A percentile compares a stretch with the other conserved stretches of the same genome.
These are phyloP conservation scores for Phalacrocorax aristotelis DNA, from an alignment of 2,113 vertebrate species.

Conservation along the genomic window DNA sequence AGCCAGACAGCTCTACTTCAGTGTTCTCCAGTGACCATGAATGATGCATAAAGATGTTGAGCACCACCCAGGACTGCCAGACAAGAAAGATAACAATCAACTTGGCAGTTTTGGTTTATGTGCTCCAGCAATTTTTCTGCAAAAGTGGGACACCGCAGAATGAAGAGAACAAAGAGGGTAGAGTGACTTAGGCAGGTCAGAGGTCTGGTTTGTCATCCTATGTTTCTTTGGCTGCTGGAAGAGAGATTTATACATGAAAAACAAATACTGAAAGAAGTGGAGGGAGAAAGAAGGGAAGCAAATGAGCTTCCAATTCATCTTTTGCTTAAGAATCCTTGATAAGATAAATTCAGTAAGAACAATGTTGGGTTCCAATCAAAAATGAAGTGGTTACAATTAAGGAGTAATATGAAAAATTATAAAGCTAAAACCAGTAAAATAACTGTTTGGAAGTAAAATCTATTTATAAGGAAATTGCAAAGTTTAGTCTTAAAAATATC, in stretches of 20 bases:
- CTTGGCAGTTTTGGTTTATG: neutral
- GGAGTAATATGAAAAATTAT: neutral
- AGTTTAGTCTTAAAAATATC: neutral
- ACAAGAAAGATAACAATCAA: neutral
- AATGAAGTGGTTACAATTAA: neutral
- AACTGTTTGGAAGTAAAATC: neutral
- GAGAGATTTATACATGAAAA: neutral
- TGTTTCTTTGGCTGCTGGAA: neutral
- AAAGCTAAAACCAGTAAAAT: neutral
- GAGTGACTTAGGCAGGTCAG: neutral
- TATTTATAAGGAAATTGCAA: neutral
- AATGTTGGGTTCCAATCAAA: neutral
- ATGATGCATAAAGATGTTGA: neutral
- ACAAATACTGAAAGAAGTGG: neutral
- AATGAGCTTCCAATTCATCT: neutral
- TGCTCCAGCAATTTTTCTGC: neutral
- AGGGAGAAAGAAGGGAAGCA: neutral
- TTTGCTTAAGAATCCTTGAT: neutral
- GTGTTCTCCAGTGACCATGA: neutral
- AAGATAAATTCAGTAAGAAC: neutral
- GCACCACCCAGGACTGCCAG: neutral
- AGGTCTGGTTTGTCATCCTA: neutral
- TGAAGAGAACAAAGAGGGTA: neutral
- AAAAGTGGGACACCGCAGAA: neutral
- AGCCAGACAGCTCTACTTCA: neutral